Evolutionary conservation across 2,113 vertebrate genomes (phyloP).

Genomic region (Cochlearius cochlearius): DNA sequence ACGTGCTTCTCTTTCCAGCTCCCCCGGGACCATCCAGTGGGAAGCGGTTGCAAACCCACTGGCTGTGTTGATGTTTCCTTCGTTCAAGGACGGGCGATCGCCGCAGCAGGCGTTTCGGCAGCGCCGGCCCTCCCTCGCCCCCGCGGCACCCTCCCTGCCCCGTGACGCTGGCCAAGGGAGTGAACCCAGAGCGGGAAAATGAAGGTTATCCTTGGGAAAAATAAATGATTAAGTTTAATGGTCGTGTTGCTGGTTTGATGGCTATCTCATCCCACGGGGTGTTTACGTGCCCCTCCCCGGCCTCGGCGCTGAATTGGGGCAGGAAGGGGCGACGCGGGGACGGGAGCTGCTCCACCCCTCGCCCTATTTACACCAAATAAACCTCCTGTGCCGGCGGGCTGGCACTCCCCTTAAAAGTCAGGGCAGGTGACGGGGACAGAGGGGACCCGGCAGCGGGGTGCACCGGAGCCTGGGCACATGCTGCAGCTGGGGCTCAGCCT

Average conservation of each 20-base stretch:
- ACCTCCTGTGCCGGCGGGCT: background rate
- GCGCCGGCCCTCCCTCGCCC: background rate
- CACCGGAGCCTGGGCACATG: background rate
- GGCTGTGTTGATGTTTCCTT: background rate
- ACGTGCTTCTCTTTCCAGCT: background rate
- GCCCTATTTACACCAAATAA: conserved; percentile 60
- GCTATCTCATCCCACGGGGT: background rate
- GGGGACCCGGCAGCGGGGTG: background rate
- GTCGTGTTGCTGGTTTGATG: background rate
- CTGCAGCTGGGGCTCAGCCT: conserved; percentile 28
- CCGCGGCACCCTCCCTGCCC: background rate
- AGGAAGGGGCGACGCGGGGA: background rate
- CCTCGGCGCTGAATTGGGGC: background rate
- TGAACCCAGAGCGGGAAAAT: background rate
- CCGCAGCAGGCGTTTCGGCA: background rate
- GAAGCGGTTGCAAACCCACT: background rate
- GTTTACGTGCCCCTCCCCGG: background rate
- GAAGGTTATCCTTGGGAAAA: background rate
- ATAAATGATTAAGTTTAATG: background rate
- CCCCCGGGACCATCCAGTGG: background rate
- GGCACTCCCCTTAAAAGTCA: background rate
- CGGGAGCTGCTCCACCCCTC: conserved; percentile 11
- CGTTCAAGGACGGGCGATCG: background rate
- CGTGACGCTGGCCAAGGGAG: background rate
- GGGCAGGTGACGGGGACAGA: background rate